Conservation (phyloP, 92 coral and sea anemone genomes). For the Actinostola sp. region DNA sequence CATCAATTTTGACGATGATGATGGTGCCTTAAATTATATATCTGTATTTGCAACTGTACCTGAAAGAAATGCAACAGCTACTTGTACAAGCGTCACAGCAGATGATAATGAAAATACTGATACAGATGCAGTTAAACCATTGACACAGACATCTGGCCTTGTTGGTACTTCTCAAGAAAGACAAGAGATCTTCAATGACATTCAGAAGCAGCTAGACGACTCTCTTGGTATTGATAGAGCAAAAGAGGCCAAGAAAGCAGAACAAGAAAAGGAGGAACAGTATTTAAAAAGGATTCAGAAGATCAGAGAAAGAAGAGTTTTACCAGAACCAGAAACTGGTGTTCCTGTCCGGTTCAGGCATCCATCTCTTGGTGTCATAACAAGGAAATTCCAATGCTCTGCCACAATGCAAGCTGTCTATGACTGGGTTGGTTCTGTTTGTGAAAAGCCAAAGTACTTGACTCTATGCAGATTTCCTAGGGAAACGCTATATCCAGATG, state of each 20-base stretch:
- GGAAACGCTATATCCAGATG: conserved; percentile 13
- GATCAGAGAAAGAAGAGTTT: conserved; percentile 21
- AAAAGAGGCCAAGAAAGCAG: conserved; percentile 23
- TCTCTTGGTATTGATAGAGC: conserved; percentile 40
- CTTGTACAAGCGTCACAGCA: conserved; percentile 12
- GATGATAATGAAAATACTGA: not conserved
- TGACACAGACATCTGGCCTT: conserved; percentile 17
- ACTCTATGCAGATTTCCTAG: not conserved
- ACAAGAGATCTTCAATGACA: conserved; percentile 34
- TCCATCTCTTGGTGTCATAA: conserved; percentile 38
- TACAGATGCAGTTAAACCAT: not conserved
- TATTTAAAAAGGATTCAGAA: conserved; percentile 15
- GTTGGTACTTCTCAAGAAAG: conserved; percentile 42
- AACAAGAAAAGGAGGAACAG: conserved; percentile 31
- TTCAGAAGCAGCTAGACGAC: conserved; percentile 27
- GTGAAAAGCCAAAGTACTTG: conserved; percentile 38
- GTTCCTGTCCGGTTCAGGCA: conserved; percentile 45
- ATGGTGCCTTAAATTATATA: not conserved
- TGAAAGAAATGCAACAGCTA: not conserved
- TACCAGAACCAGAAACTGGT: conserved; percentile 41
- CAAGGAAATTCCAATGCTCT: conserved; percentile 20
- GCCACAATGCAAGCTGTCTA: conserved; percentile 41
- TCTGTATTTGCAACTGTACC: conserved; percentile 12
- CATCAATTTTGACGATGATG: not conserved
- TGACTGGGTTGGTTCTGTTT: conserved; percentile 61